These are phyloP conservation scores for Gorsachius magnificus DNA, from an alignment of 2,797 vertebrate genomes.

Conservation along the genomic window DNA sequence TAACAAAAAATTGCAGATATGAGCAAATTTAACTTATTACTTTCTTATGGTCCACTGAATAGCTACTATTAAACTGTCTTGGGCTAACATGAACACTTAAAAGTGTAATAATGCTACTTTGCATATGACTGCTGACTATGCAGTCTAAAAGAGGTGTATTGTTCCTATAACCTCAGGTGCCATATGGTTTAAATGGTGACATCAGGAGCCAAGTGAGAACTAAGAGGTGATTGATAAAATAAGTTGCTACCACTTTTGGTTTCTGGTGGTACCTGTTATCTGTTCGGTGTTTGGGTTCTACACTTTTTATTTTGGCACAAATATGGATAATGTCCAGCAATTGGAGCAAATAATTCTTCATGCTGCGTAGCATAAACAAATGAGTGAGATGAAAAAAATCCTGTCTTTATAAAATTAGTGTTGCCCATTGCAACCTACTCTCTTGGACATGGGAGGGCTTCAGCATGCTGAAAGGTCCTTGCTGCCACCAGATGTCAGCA, in stretches of 20 bases:
- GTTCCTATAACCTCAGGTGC: background rate
- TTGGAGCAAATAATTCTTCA: background rate
- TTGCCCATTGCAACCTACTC: accelerated
- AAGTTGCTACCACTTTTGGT: background rate
- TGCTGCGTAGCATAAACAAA: background rate
- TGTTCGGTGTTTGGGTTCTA: background rate
- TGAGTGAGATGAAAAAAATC: background rate
- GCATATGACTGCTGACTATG: background rate
- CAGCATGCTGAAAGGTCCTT: background rate
- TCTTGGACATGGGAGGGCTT: background rate
- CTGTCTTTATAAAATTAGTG: background rate
- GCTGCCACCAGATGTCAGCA: slow-evolving; percentile 70
- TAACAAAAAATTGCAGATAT: background rate
- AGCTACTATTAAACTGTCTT: background rate
- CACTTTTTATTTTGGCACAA: background rate
- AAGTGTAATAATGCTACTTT: background rate
- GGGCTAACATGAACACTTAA: background rate
- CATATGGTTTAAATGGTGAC: background rate
- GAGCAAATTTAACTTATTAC: background rate
- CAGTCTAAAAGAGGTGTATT: background rate
- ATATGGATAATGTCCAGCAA: background rate
- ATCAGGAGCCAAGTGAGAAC: background rate
- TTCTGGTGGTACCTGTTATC: background rate
- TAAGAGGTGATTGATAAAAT: background rate
- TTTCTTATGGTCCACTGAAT: background rate